Base-by-base conservation (phyloP, 2,888 invertebrate genomes). In the Hirtodrosophila confusa region DNA sequence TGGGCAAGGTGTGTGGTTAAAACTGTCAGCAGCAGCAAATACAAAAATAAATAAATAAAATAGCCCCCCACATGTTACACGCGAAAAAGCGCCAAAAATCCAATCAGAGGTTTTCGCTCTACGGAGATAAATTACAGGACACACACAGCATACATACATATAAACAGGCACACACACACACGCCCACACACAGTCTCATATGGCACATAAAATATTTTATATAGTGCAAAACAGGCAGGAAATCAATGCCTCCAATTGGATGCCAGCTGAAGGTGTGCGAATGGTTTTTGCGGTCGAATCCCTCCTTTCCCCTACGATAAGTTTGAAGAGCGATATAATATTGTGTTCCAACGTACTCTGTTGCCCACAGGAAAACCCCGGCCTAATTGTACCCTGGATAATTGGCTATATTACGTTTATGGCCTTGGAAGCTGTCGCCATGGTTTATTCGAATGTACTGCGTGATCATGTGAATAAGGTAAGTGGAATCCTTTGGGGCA, bases 391-490 rank as follows among this genome's bases (percentile, higher is more conserved):
- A 83, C 95, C 95, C 70, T 96, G 95, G 95, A 94, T 95, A 83
- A 94, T 96, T 75, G 95, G 95, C 75, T 95, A 95, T 89, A 95
- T 96, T 91, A 95, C 95, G 10, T 95, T 95, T 91, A 95, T 95
- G 94, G 95, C 96, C 47, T 91, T 96, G 74, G 96, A 96, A 91
- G 95, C 95, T 39, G 95, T 96, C 91, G 95, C 95, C 63, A 95
- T 95, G 94, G 95, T 96, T 60, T 96, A 96, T 91, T 95, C 95
- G 63, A 96, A 96, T 92, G 95, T 96, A 66, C 93, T 96, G 75
- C 93, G 96, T 91, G 96, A 96, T 92, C 96, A 96, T 91, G 95
- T 96, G 75, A 96, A 96, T 92, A 95, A 94, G 93, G 96, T 95
- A 92, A 93, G 93, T 64, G 12, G 24, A 69, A 29, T 51, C 56